Conservation (phyloP, 2,888 invertebrate genomes). For the Xestoiulus laeticollis region DNA sequence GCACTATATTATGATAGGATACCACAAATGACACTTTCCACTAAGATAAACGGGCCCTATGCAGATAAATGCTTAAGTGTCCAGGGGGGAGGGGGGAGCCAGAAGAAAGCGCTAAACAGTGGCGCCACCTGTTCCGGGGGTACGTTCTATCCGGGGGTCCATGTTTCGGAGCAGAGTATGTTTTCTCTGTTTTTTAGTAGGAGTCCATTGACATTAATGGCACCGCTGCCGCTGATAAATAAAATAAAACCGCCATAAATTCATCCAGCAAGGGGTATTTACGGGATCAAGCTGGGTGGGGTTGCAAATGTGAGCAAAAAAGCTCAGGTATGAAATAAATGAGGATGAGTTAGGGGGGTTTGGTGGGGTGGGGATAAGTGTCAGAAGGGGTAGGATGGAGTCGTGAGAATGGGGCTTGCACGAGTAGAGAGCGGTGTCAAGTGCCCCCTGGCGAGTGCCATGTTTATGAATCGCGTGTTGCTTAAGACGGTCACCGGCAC, state of each 20-base stretch:
- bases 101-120: not conserved
- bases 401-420: slow-evolving; percentile 32
- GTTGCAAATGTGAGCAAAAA: not conserved
- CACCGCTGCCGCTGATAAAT: slow-evolving; percentile 29
- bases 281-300: slow-evolving; percentile 34
- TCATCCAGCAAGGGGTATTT: slow-evolving; percentile 14
- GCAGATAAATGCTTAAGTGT: too few relatives aligned
- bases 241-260: slow-evolving; percentile 25
- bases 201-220: slow-evolving; percentile 37
- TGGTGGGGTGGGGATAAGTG: not conserved
- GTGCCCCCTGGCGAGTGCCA: not conserved
- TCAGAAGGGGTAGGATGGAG: slow-evolving; percentile 21
- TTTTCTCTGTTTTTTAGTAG: slow-evolving; percentile 29
- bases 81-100: not conserved
- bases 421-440: not conserved
- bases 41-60: too few relatives aligned
- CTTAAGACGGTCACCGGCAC: slow-evolving; percentile 28
- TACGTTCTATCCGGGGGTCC: not conserved
- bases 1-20: too few relatives aligned
- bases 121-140: slow-evolving; percentile 8
- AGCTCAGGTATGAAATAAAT: not conserved
- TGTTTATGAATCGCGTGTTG: slow-evolving; percentile 37
- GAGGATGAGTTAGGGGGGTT: slow-evolving; percentile 17
- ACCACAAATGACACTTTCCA: too few relatives aligned
- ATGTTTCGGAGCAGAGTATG: not conserved